These are phyloP conservation scores for Empidonax traillii DNA, from an alignment of 2,113 vertebrate genomes.

Conservation along the genomic window DNA sequence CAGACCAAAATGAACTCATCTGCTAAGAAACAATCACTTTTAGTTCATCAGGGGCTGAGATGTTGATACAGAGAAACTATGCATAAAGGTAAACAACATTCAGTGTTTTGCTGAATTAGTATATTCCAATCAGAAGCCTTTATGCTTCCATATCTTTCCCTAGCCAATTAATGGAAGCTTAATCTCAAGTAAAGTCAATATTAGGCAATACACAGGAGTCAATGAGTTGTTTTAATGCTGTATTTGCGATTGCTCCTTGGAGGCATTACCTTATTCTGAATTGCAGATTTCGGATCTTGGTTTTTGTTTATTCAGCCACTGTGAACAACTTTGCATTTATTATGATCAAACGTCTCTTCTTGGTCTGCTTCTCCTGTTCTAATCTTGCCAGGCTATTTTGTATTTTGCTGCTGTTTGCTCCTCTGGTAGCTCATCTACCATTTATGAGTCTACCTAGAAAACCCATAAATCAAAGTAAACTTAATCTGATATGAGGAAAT, in stretches of 20 bases:
- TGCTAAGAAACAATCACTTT: background rate
- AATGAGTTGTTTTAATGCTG: background rate
- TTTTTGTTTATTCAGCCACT: background rate
- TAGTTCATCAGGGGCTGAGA: background rate
- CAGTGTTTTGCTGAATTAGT: background rate
- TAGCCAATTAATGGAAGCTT: background rate
- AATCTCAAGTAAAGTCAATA: slow-evolving; percentile 37
- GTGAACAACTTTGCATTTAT: background rate
- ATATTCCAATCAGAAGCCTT: background rate
- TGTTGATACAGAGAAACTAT: background rate
- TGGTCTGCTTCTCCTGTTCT: background rate
- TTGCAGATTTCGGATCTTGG: background rate
- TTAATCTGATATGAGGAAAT: background rate
- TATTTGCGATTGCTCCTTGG: background rate
- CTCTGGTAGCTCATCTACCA: background rate
- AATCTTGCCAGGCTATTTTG: background rate
- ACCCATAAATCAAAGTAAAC: background rate
- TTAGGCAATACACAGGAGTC: slow-evolving; percentile 24
- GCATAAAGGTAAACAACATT: slow-evolving; percentile 1
- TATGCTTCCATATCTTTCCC: background rate
- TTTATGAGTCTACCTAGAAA: background rate
- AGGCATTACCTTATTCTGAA: background rate
- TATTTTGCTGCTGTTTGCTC: background rate
- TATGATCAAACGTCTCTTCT: background rate
- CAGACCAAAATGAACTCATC: background rate